Base-by-base conservation (phyloP, 2,113 vertebrate genomes). In the Cynocephalus volans region DNA sequence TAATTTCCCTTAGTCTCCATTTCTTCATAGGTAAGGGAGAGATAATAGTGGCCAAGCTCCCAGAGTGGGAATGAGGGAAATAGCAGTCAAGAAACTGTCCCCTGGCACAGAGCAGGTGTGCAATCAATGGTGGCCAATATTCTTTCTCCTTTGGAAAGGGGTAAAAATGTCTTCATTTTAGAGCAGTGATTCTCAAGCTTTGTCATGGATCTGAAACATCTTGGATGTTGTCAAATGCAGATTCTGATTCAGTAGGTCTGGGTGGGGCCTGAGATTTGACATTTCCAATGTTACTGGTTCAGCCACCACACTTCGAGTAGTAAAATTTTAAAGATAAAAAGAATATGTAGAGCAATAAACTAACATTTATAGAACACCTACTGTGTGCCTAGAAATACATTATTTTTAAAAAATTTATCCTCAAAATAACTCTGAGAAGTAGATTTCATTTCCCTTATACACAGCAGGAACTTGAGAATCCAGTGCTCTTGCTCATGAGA, bases 371-470 rank as follows among this genome's bases (percentile, higher is more conserved):
- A 84, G n/a, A 72, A 90, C 70, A 17, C 72, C 50, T 62, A 80
- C 12, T 65, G 14, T n/a, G 72, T 89, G 5, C 19, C 56, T 77
- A 72, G 62, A 90, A 45, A 87, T 36, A 87, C 5, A 3, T 56
- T 8, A 28, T 72, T 73, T 21, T 41, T 81, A 26, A 31, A 8
- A 18, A 56, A 82, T 65, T 82, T 56, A 88, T 54, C 26, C 75
- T 79, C 83, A 72, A 62, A 94, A 86, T 31, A 92, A 89, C 72
- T 88, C 58, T 84, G 52, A 69, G 41, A 95, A 80, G 28, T 56
- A 76, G 65, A 45, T 81, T 92, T 92, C 91, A 80, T 91, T 91
- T 58, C 33, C 19, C 60, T 67, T 69, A 70, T 62, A 69, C 62
- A 85, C 50, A 93, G 54, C 83, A 82, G 69, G 9, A 82, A 65